A percentile compares a stretch with the other conserved stretches of the same genome.
These are phyloP conservation scores for Stichopus horrens DNA, from an alignment of 53 echinoderm and acorn worm genomes.

Conservation along the genomic window DNA sequence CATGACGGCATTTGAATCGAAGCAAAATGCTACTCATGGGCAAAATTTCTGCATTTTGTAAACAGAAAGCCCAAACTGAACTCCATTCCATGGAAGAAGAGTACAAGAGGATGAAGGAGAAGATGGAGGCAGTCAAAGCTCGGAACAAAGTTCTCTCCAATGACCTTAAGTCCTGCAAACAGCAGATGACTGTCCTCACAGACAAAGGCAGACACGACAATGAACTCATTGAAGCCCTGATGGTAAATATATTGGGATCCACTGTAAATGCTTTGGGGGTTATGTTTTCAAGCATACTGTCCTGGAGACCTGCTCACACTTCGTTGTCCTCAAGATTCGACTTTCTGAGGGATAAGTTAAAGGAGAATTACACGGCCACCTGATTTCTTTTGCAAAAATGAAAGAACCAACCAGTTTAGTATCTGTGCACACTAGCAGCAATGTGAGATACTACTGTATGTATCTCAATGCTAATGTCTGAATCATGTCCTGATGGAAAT, in stretches of 20 bases:
- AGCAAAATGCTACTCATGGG: neutral
- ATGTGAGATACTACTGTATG: too few species aligned
- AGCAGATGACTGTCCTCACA: constrained; percentile 69
- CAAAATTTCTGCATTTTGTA: neutral
- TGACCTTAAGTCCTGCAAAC: constrained; percentile 82
- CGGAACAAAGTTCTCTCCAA: constrained; percentile 90
- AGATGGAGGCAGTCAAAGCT: constrained; percentile 89
- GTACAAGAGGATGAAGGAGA: constrained; percentile 77
- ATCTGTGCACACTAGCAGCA: too few species aligned
- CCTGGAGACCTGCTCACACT: neutral
- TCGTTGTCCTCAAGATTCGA: too few species aligned
- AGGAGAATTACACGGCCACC: too few species aligned
- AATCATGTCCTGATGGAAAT: too few species aligned
- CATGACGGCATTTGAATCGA: neutral
- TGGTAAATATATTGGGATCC: constrained; percentile 61
- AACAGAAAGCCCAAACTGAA: constrained; percentile 70
- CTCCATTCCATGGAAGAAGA: constrained; percentile 85
- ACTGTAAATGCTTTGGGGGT: neutral
- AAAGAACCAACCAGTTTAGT: too few species aligned
- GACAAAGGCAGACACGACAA: constrained; percentile 98
- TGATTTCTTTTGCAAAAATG: too few species aligned
- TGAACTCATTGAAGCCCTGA: constrained; percentile 88
- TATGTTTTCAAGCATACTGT: neutral
- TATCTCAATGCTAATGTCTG: too few species aligned
- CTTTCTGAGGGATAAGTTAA: too few species aligned